Conservation (phyloP, 2,113 vertebrate species). For the Scolopax mira region DNA sequence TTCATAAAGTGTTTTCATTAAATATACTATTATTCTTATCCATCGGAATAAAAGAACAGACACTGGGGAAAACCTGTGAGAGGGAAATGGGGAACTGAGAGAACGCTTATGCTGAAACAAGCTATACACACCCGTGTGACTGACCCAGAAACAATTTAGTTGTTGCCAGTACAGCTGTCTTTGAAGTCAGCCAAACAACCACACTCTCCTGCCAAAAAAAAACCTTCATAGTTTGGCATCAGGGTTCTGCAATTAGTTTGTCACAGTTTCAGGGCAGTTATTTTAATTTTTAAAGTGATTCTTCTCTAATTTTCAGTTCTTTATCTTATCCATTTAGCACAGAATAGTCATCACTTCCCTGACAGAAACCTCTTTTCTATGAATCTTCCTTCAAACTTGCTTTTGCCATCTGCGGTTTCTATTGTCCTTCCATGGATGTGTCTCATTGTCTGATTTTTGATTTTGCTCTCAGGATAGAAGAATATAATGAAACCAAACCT, state of each 20-base stretch:
- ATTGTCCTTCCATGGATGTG: neutral
- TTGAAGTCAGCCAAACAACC: conserved; percentile 60
- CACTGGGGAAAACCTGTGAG: neutral
- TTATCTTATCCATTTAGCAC: neutral
- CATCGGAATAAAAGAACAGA: conserved; percentile 13
- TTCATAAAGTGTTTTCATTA: conserved; percentile 22
- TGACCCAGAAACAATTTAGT: conserved; percentile 47
- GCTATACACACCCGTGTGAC: neutral
- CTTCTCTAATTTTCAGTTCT: neutral
- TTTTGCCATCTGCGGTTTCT: neutral
- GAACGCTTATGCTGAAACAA: neutral
- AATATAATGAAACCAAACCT: neutral
- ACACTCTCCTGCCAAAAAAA: conserved; percentile 26
- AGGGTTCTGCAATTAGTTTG: conserved; percentile 32
- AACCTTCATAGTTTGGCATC: neutral
- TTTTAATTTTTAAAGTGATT: conserved; percentile 23
- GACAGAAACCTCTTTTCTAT: neutral
- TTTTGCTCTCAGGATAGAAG: neutral
- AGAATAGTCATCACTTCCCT: neutral
- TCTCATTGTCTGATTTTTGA: neutral
- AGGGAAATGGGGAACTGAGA: neutral
- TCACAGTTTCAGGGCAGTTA: conserved; percentile 23
- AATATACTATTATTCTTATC: neutral
- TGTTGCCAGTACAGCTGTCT: conserved; percentile 66
- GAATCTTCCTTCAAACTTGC: neutral